These are phyloP conservation scores for Corythornis cristatus DNA, from an alignment of 2,113 vertebrate genomes.

Conservation along the genomic window DNA sequence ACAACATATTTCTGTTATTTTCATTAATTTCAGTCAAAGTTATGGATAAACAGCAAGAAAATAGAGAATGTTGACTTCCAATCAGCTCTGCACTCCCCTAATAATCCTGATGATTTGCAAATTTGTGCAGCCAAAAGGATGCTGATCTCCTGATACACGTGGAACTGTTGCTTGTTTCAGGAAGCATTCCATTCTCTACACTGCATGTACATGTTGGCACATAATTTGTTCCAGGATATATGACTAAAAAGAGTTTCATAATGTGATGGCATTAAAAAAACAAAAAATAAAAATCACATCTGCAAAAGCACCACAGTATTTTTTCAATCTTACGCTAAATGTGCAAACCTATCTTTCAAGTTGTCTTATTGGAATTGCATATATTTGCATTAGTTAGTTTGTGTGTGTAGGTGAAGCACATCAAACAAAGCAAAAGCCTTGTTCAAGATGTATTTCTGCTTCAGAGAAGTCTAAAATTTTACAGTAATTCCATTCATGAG, in stretches of 20 bases:
- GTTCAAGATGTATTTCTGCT: neutral
- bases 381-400: neutral
- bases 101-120: neutral
- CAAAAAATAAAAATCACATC: neutral
- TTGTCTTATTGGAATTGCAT: neutral
- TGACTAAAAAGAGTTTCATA: neutral
- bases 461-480: neutral
- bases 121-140: neutral
- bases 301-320: fast-evolving
- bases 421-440: neutral
- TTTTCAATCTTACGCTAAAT: neutral
- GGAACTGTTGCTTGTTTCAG: neutral
- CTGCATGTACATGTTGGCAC: neutral
- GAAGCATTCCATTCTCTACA: no score
- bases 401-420: neutral
- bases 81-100: neutral
- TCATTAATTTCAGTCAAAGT: neutral
- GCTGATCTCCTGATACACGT: neutral
- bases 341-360: neutral
- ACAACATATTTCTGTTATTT: neutral
- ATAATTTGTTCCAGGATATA: neutral
- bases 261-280: neutral
- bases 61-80: neutral
- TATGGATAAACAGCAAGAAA: neutral
- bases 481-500: neutral